A percentile compares a stretch with the other conserved stretches of the same genome.
phyloP scores from a whole-genome alignment of 1,140 invertebrate genomes.

The Steinernema feltiae region DNA sequence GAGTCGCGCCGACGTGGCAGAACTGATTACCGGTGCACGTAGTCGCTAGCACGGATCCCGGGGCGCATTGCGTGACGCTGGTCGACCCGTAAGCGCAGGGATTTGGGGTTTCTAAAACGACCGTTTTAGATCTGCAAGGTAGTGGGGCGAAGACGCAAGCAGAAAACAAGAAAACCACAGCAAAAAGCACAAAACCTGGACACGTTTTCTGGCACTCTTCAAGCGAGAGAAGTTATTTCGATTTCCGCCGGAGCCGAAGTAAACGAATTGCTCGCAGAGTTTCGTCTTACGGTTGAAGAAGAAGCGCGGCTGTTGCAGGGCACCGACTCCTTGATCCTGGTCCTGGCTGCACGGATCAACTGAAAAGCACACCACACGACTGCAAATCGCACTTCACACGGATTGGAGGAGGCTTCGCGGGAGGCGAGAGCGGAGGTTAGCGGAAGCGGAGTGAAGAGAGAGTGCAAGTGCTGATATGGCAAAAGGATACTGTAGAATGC shows the following conservation, averaged over 20 bases:
- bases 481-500: not conserved
- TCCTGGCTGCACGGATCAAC: constrained; percentile 46
- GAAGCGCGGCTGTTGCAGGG: constrained; percentile 34
- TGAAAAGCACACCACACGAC: constrained; percentile 36
- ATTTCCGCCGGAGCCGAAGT: constrained; percentile 46
- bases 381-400: constrained; percentile 17
- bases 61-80: constrained; percentile 38
- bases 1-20: constrained; percentile 52
- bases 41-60: constrained; percentile 31
- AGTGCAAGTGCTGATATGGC: not conserved
- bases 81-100: constrained; percentile 49
- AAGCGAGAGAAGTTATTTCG: constrained; percentile 46
- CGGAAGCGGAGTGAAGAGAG: too few species aligned
- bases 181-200: constrained; percentile 40
- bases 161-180: not conserved
- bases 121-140: not conserved
- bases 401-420: not conserved
- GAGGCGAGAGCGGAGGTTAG: not conserved
- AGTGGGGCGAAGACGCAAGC: not conserved
- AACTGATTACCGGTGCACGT: constrained; percentile 46
- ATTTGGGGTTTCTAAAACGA: constrained; percentile 49
- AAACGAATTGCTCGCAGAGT: constrained; percentile 47
- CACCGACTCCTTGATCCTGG: constrained; percentile 44
- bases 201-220: constrained; percentile 45
- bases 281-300: constrained; percentile 44